phyloP scores from a whole-genome alignment of 2,888 invertebrate genomes.

The Callyntrura sp. region DNA sequence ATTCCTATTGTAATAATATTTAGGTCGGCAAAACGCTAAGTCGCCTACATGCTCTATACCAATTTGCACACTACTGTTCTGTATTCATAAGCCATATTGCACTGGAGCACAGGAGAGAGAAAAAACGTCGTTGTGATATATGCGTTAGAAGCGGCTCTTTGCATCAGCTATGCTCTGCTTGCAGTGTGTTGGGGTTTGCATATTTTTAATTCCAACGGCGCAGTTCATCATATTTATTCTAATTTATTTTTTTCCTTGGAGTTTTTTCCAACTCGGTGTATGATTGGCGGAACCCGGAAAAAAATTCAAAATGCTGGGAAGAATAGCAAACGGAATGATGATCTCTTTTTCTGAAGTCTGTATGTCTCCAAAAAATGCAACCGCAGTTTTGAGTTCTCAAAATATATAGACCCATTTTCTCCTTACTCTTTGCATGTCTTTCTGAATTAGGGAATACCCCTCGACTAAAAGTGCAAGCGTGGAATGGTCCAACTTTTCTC shows the following conservation, averaged over 20 bases:
- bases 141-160: background rate
- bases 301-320: too few species aligned
- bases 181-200: conserved; percentile 15
- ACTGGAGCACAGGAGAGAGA: conserved; percentile 13
- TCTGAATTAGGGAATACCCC: background rate
- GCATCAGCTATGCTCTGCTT: conserved; percentile 38
- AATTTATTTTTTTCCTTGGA: conserved; percentile 49
- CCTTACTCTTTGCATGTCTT: background rate
- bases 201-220: conserved; percentile 56
- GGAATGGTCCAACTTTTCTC: background rate
- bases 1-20: conserved; percentile 35
- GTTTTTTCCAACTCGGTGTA: conserved; percentile 8
- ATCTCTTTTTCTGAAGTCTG: too few species aligned
- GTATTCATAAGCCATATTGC: conserved; percentile 46
- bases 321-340: too few species aligned
- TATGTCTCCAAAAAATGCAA: too few species aligned
- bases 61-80: conserved; percentile 13
- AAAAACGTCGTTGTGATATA: conserved; percentile 5
- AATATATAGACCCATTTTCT: background rate
- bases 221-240: conserved; percentile 50
- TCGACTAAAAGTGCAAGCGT: background rate
- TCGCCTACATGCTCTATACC: conserved; percentile 16
- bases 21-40: conserved; percentile 30
- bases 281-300: too few species aligned
- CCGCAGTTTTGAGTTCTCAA: too few species aligned